Evolutionary conservation across 2,888 invertebrate species (phyloP), one percentile per base, ranked within the genome.

Genomic region (Dryomyza anilis): DNA sequence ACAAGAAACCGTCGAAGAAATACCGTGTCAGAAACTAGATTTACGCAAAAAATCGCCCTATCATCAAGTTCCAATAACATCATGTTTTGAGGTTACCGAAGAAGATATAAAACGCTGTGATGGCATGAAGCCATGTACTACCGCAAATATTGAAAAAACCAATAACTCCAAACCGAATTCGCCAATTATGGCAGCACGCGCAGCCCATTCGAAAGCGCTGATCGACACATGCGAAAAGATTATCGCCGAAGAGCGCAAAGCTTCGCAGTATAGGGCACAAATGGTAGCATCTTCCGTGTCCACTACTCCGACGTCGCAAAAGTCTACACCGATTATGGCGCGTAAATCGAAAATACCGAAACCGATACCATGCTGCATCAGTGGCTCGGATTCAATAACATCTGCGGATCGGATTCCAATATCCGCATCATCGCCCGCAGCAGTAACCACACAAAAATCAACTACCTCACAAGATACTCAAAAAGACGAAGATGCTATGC

Each of bases 161-260:
- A 59, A 8, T 52, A 19, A 65, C 46, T 69, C 67, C 16, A 74
- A 72, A 33, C 73, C 74, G 7, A 75, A 67, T 23, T 73, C 74
- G 1, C 77, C 78, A 7, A 76, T 78, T 10, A 71, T 71, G 48
- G 67, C 67, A 48, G 75, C 76, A 1, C 66, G 78, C 4, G 79
- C 77, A 2, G 78, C 80, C 1, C 78, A 79, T 70, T 79, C 78
- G 1, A 78, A 75, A 63, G 79, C 79, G 0, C 63, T 79, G 19
- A 76, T 73, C 46, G 79, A 79, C 7, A 79, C 79, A 3, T 79
- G 79, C 56, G 79, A 79, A 61, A 75, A 76, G 66, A 79, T 79
- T 7, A 79, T 79, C 39, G 79, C 79, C 56, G 79, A 79, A 60
- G 79, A 79, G 65, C 77, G 76, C 6, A n/a, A n/a, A n/a, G n/a